Percentiles rank a stretch among this genome's conserved stretches.
phyloP scores from a whole-genome alignment of 1,140 invertebrate genomes.

The Trachelipus rathkii region DNA sequence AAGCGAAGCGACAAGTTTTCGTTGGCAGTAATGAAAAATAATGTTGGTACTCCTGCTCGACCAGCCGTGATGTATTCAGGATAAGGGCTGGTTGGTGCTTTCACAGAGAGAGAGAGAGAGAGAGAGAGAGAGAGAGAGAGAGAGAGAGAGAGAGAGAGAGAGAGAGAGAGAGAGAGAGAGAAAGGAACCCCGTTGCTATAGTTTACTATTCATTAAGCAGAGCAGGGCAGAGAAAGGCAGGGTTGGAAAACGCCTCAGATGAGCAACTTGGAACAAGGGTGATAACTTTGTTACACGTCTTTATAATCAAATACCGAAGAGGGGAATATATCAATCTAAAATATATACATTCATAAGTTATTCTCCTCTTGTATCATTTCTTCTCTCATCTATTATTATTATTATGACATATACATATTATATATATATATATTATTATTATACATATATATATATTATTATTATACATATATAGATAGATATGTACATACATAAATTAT shows the following conservation, averaged over 20 bases:
- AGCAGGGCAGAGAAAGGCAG: neutral
- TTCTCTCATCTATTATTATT: no score
- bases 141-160: slow-evolving; percentile 6
- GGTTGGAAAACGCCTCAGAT: neutral
- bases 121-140: neutral
- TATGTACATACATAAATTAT: no score
- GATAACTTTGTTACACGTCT: slow-evolving; percentile 2
- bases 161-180: neutral
- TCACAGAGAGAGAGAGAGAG: neutral
- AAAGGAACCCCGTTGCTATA: neutral
- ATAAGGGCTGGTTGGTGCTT: neutral
- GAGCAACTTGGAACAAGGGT: neutral
- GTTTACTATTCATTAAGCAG: no score
- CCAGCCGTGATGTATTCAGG: neutral
- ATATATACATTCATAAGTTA: neutral
- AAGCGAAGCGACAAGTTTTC: neutral
- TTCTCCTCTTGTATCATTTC: neutral
- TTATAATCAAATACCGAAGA: neutral
- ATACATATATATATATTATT: no score
- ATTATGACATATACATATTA: no score
- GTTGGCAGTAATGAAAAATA: slow-evolving; percentile 1
- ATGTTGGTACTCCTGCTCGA: neutral
- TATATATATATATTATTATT: no score
- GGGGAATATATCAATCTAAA: slow-evolving; percentile 1
- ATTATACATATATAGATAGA: no score